Evolutionary conservation across 1,140 invertebrate genomes (phyloP).

Genomic region (Orius insidiosus): DNA sequence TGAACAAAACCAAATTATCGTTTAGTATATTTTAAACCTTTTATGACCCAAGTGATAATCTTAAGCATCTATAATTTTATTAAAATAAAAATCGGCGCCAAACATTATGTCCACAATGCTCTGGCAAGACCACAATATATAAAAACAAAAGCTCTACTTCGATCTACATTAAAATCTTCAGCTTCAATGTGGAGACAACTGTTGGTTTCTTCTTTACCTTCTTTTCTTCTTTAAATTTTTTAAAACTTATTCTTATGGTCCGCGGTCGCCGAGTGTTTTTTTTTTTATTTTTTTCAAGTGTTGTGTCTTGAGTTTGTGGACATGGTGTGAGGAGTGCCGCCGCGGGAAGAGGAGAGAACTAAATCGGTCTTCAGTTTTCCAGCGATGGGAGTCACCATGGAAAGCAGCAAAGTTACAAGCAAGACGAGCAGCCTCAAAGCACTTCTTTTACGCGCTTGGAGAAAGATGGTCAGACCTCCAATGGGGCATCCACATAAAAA

Average conservation of each 20-base stretch:
- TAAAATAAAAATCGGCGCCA: constrained; percentile 12
- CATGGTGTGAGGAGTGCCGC: constrained; percentile 15
- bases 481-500: constrained; percentile 91
- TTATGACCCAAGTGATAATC: constrained; percentile 13
- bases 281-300: not conserved
- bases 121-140: constrained; percentile 12
- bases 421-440: constrained; percentile 74
- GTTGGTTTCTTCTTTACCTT: too few species aligned
- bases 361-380: constrained; percentile 13
- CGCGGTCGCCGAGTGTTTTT: too few species aligned
- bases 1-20: constrained; percentile 14
- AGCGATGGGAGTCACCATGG: constrained; percentile 20
- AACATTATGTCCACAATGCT: constrained; percentile 18
- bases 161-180: too few species aligned
- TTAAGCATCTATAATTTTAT: constrained; percentile 3
- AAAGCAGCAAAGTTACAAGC: constrained; percentile 49
- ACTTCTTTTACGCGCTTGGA: constrained; percentile 71
- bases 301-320: constrained; percentile 13
- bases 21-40: constrained; percentile 14
- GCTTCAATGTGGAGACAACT: too few species aligned
- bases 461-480: constrained; percentile 87
- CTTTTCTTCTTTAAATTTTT: too few species aligned
- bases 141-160: not conserved
- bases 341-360: constrained; percentile 2
- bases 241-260: too few species aligned